A percentile compares a stretch with the other conserved stretches of the same genome.
Evolutionary conservation across 2,888 invertebrate species (phyloP).

Genomic region (Elmis aenea): DNA sequence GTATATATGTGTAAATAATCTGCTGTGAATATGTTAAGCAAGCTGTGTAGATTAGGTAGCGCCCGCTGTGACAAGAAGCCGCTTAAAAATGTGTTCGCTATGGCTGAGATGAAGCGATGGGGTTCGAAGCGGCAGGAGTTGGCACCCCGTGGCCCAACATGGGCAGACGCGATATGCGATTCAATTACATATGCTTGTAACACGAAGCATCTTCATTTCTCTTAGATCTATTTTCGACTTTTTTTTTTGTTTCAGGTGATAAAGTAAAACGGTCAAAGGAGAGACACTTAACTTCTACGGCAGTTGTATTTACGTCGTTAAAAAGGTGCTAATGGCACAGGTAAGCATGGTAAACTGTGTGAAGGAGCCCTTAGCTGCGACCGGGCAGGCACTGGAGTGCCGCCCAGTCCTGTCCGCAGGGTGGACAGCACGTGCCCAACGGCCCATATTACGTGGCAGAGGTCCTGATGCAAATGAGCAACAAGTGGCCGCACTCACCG

Average conservation of each 20-base stretch:
- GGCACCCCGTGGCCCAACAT: constrained; percentile 30
- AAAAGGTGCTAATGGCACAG: no score
- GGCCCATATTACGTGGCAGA: constrained; percentile 41
- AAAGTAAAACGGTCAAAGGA: no score
- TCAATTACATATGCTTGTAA: constrained; percentile 29
- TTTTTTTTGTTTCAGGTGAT: no score
- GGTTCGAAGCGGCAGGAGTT: constrained; percentile 31
- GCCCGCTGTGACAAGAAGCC: constrained; percentile 37
- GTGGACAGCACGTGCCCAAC: constrained; percentile 42
- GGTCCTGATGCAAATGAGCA: constrained; percentile 43
- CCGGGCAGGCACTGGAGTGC: no score
- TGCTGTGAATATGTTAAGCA: constrained; percentile 37
- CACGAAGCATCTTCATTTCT: constrained; percentile 16
- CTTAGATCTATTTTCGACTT: not conserved
- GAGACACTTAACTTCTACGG: no score
- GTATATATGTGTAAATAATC: constrained; percentile 35
- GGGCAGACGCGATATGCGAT: constrained; percentile 30
- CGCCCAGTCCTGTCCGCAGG: no score
- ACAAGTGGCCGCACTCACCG: constrained; percentile 58
- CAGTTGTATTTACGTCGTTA: no score
- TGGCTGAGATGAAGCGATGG: constrained; percentile 31
- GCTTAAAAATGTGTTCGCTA: constrained; percentile 35
- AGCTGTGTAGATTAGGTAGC: constrained; percentile 38
- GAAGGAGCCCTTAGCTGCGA: no score
- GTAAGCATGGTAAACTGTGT: no score